Evolutionary conservation across 2,113 vertebrate species (phyloP).

Genomic region (Sphaerodactylus townsendi): DNA sequence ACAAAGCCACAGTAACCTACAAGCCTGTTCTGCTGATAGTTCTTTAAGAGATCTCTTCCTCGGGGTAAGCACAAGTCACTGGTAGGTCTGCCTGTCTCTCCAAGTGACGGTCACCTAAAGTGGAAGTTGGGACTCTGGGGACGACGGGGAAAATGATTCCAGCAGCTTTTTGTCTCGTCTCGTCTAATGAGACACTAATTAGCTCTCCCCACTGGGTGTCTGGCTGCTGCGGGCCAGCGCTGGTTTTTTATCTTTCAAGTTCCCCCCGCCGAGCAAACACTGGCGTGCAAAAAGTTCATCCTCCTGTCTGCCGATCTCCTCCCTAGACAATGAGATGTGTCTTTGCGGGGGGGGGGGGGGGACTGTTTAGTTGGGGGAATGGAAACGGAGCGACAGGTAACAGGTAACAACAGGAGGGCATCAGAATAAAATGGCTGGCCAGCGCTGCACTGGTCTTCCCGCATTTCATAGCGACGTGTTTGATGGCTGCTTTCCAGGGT

Average conservation of each 20-base stretch:
- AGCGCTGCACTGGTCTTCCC: background rate
- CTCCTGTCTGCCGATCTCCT: background rate
- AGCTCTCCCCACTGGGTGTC: conserved; percentile 21
- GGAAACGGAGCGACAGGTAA: background rate
- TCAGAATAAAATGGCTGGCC: background rate
- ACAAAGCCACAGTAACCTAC: no score
- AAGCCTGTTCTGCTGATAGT: no score
- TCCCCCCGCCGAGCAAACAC: conserved; percentile 46
- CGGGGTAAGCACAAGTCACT: no score
- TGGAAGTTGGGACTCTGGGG: no score
- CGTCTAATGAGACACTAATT: background rate
- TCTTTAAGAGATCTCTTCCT: no score
- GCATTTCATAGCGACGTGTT: no score
- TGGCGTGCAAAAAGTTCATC: conserved; percentile 16
- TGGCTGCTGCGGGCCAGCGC: conserved; percentile 14
- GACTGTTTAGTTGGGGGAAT: background rate
- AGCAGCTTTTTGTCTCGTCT: background rate
- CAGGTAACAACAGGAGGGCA: background rate
- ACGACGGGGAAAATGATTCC: no score
- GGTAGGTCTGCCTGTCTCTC: no score
- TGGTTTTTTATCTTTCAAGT: conserved; percentile 48
- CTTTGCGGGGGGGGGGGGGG: no score
- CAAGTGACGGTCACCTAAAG: no score
- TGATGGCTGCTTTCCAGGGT: no score
- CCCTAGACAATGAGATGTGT: background rate